Conservation (phyloP, 2,888 invertebrate species). For the Nephrotoma appendiculata region DNA sequence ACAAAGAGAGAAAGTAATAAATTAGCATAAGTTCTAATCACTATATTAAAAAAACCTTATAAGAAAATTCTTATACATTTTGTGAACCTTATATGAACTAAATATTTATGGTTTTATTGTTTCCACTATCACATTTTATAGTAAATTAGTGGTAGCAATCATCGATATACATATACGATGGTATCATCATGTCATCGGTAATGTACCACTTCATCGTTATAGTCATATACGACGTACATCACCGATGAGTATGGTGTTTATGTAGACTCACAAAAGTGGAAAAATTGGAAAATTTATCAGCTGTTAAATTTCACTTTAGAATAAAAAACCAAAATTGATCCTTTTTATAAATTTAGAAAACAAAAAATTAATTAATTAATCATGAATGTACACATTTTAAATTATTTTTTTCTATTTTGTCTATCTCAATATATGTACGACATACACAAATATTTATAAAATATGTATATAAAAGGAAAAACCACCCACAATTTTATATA, state of each 20-base stretch:
- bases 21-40: no score
- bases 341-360: neutral
- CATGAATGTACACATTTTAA: neutral
- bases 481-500: neutral
- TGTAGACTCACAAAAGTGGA: neutral
- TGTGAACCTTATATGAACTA: neutral
- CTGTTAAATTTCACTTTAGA: conserved; percentile 2
- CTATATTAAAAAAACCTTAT: no score
- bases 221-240: neutral
- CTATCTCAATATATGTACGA: neutral
- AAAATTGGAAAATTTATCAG: neutral
- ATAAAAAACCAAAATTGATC: neutral
- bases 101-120: neutral
- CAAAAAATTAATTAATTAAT: neutral
- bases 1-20: no score
- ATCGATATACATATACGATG: neutral
- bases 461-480: neutral
- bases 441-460: no score
- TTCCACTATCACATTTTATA: neutral
- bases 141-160: neutral
- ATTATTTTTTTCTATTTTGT: neutral
- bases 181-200: neutral
- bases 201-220: neutral
- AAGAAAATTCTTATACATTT: neutral
- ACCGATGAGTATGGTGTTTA: neutral